Conservation (phyloP, 2,797 vertebrate genomes). For the Aythya fuligula region DNA sequence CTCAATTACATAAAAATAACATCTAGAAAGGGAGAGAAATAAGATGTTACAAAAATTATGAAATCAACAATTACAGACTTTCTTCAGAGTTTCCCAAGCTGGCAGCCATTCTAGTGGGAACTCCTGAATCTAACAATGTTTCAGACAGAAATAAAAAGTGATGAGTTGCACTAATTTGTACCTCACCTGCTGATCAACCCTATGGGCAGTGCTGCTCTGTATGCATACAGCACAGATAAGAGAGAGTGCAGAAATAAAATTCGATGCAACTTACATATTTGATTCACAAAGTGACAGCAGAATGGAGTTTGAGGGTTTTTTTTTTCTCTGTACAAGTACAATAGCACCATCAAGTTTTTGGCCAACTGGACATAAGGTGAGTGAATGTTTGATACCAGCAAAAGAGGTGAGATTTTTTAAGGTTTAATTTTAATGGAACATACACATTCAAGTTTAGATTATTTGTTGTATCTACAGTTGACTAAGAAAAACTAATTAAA, state of each 20-base stretch:
- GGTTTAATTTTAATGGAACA: background rate
- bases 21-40: background rate
- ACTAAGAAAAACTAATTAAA: background rate
- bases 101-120: background rate
- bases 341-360: background rate
- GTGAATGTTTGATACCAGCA: background rate
- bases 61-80: background rate
- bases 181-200: background rate
- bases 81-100: background rate
- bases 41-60: background rate
- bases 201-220: background rate
- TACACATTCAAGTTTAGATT: background rate
- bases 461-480: background rate
- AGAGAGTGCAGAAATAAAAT: background rate
- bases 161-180: background rate
- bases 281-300: background rate
- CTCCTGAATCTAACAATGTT: background rate
- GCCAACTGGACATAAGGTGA: background rate
- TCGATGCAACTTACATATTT: background rate
- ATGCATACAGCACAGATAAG: background rate
- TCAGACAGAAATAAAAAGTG: background rate
- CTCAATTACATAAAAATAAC: background rate
- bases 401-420: background rate
- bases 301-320: background rate
- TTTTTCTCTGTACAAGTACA: background rate